Evolutionary conservation across 2,797 vertebrate species (phyloP), one percentile per base, ranked within the genome.

Genomic region (Lacerta agilis): DNA sequence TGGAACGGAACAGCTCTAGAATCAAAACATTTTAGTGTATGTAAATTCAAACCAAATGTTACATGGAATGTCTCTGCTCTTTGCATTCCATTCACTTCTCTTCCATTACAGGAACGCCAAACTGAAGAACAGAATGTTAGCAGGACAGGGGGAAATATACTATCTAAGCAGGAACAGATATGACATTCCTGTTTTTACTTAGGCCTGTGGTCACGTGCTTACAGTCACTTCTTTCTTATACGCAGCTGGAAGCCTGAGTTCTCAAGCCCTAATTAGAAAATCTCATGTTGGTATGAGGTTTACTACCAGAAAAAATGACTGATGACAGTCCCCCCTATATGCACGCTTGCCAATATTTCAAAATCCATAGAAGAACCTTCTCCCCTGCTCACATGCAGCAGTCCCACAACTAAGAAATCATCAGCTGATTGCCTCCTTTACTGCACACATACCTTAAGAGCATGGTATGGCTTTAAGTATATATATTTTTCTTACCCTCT

Each of bases 121-220:
- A 92, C 49, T 73, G 84, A 90, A 91, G 75, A 95, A 83, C 86
- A 82, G 7, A 87, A 67, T 92, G 72, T 93, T 91, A 92, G 85
- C 77, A 84, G 83, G 15, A 33, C 11, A n/a, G 29, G 49, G 13
- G 49, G n/a, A 33, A 73, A 89, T 86, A 91, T 79, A 91, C 82
- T 43, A 83, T 67, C 82, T 88, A 90, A 90, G 91, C 38, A 78
- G 5, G 23, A 92, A 88, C 75, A 94, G 88, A 93, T 93, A 94
- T 0, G 15, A 92, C 90, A 95, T 94, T 94, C 95, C 94, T 96
- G 94, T 85, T 95, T 95, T 95, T 79, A 93, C 91, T 96, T 93
- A 95, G 87, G 86, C 79, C 89, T 82, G 25, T 88, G 81, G 87
- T 93, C 75, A 92, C 79, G 66, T 94, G 94, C 93, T 95, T 96